Base-by-base conservation (phyloP, 2,888 invertebrate species). In the Pinctada fucata region DNA sequence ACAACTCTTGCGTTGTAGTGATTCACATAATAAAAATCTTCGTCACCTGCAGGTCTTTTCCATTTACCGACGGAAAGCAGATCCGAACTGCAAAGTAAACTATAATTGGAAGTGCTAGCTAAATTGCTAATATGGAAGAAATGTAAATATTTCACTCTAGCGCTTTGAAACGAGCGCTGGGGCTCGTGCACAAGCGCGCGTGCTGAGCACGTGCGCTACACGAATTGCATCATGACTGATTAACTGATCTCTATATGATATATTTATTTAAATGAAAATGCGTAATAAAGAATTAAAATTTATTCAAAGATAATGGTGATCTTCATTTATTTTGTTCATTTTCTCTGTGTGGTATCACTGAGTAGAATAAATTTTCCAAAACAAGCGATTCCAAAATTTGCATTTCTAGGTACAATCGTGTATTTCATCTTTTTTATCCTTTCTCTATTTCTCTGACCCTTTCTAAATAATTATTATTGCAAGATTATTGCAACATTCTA, bases 161-260 rank as follows among this genome's bases (percentile, higher is more conserved):
- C 58, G 58, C 13, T 13, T 58, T 58, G 6, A 13, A 31, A 31
- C 58, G 58, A 13, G 13, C 58, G 58, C 13, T 13, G 6, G 6
- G 6, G 58, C 6, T 58, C 82, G 79, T 82, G 82, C 81, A 82
- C 75, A 64, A 64, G 58, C 65, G 71, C 83, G 72, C 81, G 85
- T 76, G 85, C 52, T 75, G 66, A 64, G 72, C 82, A 79, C 79
- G 80, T 74, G 81, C 77, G 31, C 31, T 58, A 58, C 72, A 58
- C 10, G 68, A 48, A 16, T 8, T 68, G 68, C 47, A 68, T 68
- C 3, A 68, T 68, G 58, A 68, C 65, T 65, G 5, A 10, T 31
- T 16, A 16, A 31, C 65, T 16, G 31, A 65, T 65, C 64, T 63
- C 48, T 47, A 72, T 47, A 64, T 64, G 64, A 72, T 69, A 16